These are phyloP conservation scores for Meda fulgida DNA, from an alignment of 2,797 vertebrate genomes.

Conservation along the genomic window DNA sequence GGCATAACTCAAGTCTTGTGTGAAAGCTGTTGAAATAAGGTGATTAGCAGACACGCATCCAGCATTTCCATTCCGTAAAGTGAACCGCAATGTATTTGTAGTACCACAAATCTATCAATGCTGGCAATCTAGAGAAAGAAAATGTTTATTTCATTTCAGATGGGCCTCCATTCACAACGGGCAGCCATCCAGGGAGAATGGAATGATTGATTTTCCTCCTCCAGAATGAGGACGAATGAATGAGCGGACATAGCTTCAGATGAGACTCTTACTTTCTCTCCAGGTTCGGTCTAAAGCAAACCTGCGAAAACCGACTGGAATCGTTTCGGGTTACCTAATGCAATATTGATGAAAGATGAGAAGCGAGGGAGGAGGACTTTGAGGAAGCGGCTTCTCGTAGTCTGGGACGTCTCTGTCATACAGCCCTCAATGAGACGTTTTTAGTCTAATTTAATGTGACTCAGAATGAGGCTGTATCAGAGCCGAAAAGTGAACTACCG, in stretches of 20 bases:
- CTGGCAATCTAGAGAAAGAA: constrained; percentile 73
- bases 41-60: constrained; percentile 77
- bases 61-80: constrained; percentile 76
- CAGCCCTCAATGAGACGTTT: constrained; percentile 78
- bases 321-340: constrained; percentile 83
- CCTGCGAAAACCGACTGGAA: constrained; percentile 65
- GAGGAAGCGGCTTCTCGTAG: constrained; percentile 80
- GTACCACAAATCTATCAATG: constrained; percentile 77
- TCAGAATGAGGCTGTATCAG: constrained; percentile 87
- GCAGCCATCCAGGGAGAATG: constrained; percentile 80
- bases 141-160: constrained; percentile 82
- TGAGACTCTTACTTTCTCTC: constrained; percentile 65
- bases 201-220: constrained; percentile 83
- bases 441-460: constrained; percentile 95
- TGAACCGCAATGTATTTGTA: constrained; percentile 73
- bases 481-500: constrained; percentile 79
- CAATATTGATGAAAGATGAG: constrained; percentile 91
- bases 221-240: constrained; percentile 66
- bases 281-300: constrained; percentile 70
- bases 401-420: constrained; percentile 85
- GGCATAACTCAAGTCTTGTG: constrained; percentile 36
- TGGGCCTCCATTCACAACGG: constrained; percentile 77
- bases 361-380: constrained; percentile 71
- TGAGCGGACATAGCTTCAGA: constrained; percentile 33
- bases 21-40: constrained; percentile 74